Evolutionary conservation across 2,113 vertebrate species (phyloP), one percentile per base, ranked within the genome.

Genomic region (Clarias gariepinus): DNA sequence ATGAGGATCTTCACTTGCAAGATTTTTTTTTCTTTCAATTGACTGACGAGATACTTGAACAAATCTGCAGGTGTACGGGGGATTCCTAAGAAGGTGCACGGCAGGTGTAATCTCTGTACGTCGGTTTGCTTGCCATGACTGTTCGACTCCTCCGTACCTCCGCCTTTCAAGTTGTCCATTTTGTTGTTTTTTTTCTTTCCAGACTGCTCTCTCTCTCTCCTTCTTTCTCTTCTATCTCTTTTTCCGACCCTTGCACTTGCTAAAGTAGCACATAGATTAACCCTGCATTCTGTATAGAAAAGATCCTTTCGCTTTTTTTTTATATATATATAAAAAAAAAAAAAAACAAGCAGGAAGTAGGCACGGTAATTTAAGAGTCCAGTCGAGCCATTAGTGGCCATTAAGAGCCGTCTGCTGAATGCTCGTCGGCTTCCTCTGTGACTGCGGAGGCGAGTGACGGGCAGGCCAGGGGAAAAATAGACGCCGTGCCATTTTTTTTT

Each of bases 311-410:
- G 60, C 47, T 33, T 83, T 55, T 87, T 77, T 41, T n/a, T n/a
- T n/a, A n/a, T n/a, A n/a, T n/a, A n/a, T n/a, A 7, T 63, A 47
- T 6, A 47, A 7, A 41, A 41, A 41, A 41, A 41, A 41, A 41
- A 41, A 71, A 88, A 85, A 33, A 57, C 8, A 33, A 53, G 58
- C 16, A 73, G 80, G 83, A 77, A 83, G 53, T 71, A 78, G 69
- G 21, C 69, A 47, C 28, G 55, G 74, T 73, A 83, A 88, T 88
- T 87, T 83, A 36, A 77, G 41, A 76, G 30, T 83, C 28, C 28
- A 41, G 58, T 74, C 76, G 81, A 41, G 36, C 87, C 73, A 88
- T 88, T 88, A 88, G 71, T 85, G 81, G 81, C 85, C 87, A 88
- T 88, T 88, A 88, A 86, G 81, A 36, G 36, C 85, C 30, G 81